Base-by-base conservation (phyloP, 2,888 invertebrate genomes). In the Trichopoda pennipes region DNA sequence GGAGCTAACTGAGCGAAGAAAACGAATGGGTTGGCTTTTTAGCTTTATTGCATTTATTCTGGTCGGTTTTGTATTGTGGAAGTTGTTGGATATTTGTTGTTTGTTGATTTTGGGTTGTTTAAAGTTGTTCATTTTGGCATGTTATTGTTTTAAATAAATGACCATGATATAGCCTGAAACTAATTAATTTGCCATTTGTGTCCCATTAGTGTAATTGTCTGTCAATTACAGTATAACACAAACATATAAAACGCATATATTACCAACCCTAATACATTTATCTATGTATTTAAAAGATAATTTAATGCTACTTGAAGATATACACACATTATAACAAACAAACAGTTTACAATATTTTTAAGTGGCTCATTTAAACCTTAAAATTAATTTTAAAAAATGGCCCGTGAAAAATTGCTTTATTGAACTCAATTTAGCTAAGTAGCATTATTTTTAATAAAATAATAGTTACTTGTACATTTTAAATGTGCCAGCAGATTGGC, bases 121-220 rank as follows among this genome's bases (percentile, higher is more conserved):
- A 12, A 12, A 64, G 49, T 69, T 75, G 60, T 66, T 72, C 23
- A 19, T 73, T 69, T 73, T 74, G 68, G 73, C 79, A 68, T 80
- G 73, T 69, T 69, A 80, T 80, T 80, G 79, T 80, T 73, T 80
- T 12, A 61, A 68, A 80, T 64, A 81, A 82, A 78, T 82, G 82
- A 79, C 82, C 82, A 79, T 75, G 79, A 76, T 79, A 82, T 80
- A 64, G 80, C 80, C 77, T 83, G 74, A 56, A 76, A 81, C 81
- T 84, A 84, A 84, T 84, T 81, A 84, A 84, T 84, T 84, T 81
- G 81, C 80, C 84, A 82, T 82, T 84, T 84, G 84, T 84, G 84
- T 84, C 84, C 84, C 78, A 84, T 84, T 84, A 84, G 81, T 74
- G 78, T 84, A 84, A 84, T 84, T 84, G 84, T 81, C 74, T 84